These are phyloP conservation scores for Diadumene lineata DNA, from an alignment of 92 coral and sea anemone genomes.

Conservation along the genomic window DNA sequence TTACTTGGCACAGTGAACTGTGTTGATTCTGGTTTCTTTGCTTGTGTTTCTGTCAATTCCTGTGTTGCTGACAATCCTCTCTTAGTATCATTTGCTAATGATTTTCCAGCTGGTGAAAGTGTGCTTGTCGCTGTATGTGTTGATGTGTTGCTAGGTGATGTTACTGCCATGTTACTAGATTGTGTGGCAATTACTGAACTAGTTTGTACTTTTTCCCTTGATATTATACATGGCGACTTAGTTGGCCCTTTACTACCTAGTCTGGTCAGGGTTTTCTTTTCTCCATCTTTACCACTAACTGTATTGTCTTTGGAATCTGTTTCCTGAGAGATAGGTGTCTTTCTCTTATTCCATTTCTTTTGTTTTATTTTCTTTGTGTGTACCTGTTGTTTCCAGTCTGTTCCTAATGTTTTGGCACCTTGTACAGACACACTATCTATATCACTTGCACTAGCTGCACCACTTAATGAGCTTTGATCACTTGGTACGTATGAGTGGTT, in stretches of 20 bases:
- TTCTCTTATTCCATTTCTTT: background rate
- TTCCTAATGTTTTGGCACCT: slow-evolving; percentile 6
- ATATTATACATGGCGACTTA: background rate
- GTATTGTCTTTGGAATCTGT: background rate
- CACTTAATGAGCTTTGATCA: slow-evolving; percentile 60
- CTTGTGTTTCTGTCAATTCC: background rate
- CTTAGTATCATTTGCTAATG: background rate
- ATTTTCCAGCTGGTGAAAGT: background rate
- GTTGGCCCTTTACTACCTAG: no score
- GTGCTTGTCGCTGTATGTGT: background rate
- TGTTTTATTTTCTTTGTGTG: background rate
- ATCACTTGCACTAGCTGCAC: background rate
- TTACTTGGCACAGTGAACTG: background rate
- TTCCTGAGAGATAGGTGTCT: background rate
- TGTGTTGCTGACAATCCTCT: background rate
- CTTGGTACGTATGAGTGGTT: slow-evolving; percentile 67
- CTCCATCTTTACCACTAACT: no score
- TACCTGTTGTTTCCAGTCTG: background rate
- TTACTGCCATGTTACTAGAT: background rate
- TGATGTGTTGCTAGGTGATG: background rate
- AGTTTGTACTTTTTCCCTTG: background rate
- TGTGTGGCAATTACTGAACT: background rate
- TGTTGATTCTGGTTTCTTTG: background rate
- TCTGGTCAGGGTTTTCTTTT: no score
- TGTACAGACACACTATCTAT: slow-evolving; percentile 12